These are phyloP conservation scores for Brotula barbata DNA, from an alignment of 2,797 vertebrate species.

Conservation along the genomic window DNA sequence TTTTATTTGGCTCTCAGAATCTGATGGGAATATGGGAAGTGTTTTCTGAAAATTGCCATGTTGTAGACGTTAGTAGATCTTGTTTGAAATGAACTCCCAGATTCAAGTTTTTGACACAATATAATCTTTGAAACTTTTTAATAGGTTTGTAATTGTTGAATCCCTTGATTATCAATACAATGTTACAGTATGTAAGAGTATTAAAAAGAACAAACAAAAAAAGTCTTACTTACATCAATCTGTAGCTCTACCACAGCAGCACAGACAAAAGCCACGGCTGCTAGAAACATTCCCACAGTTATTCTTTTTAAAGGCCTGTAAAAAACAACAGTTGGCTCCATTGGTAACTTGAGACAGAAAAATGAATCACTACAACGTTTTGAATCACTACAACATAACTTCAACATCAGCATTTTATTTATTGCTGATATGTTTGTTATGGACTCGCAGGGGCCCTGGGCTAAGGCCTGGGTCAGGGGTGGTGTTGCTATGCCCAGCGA, in stretches of 20 bases:
- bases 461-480: too few relatives aligned
- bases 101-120: background rate
- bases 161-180: background rate
- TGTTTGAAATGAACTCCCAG: background rate
- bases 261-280: slow-evolving; percentile 87
- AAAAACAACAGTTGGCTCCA: slow-evolving; percentile 17
- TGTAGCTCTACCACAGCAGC: slow-evolving; percentile 88
- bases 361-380: slow-evolving; percentile 1
- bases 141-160: background rate
- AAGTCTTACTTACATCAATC: slow-evolving; percentile 89
- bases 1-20: slow-evolving; percentile 82
- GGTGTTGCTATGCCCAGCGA: too few relatives aligned
- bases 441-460: too few relatives aligned
- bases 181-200: background rate
- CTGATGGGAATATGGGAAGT: slow-evolving; percentile 83
- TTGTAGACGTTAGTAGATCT: slow-evolving; percentile 2
- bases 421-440: too few relatives aligned
- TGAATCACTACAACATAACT: background rate
- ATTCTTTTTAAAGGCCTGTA: slow-evolving; percentile 91
- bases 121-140: background rate
- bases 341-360: too few relatives aligned
- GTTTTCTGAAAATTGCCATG: slow-evolving; percentile 80
- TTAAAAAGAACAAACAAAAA: background rate
- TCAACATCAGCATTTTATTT: too few relatives aligned
- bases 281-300: slow-evolving; percentile 93